These are phyloP conservation scores for Heteronetta atricapilla DNA, from an alignment of 2,113 vertebrate genomes.

Conservation along the genomic window DNA sequence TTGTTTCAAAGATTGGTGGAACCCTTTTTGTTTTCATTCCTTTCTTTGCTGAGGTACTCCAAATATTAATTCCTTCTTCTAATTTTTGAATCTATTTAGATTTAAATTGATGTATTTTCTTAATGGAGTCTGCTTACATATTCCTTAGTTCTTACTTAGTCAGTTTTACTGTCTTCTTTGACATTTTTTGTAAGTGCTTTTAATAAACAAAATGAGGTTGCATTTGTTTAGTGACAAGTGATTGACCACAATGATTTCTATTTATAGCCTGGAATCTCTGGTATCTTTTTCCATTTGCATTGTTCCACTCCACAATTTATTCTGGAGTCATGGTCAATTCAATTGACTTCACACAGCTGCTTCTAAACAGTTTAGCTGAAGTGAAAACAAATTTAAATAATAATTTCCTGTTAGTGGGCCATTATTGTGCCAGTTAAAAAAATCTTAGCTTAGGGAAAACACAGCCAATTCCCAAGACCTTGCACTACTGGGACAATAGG, in stretches of 20 bases:
- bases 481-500: neutral
- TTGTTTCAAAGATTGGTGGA: neutral
- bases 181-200: neutral
- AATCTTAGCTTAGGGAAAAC: neutral
- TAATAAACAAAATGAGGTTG: neutral
- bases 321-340: neutral
- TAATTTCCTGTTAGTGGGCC: neutral
- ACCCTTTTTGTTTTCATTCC: neutral
- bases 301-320: neutral
- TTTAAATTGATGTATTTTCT: neutral
- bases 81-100: neutral
- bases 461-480: neutral
- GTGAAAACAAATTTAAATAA: constrained; percentile 17
- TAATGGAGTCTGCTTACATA: neutral
- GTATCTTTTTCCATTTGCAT: neutral
- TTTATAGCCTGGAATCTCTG: neutral
- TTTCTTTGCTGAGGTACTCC: neutral
- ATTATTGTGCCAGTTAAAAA: neutral
- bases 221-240: neutral
- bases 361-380: neutral
- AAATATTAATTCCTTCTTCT: neutral
- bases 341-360: neutral
- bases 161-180: neutral
- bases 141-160: neutral
- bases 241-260: neutral